phyloP scores from a whole-genome alignment of 2,797 vertebrate genomes.

The Hypotaenidia philippensis region DNA sequence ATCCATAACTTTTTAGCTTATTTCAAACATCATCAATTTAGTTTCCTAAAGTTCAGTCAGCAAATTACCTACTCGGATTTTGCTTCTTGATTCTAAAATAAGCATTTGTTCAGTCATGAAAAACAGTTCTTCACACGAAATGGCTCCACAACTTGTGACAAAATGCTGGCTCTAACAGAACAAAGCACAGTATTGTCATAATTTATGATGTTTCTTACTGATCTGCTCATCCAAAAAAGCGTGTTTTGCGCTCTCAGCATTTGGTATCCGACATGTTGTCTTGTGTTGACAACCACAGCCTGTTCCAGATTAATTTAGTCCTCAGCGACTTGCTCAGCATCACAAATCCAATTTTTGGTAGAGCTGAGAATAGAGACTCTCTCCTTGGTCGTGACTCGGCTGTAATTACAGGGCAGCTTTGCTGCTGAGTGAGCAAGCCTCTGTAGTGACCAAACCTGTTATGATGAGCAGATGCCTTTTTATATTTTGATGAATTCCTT shows the following conservation, averaged over 20 bases:
- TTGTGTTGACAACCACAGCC: background rate
- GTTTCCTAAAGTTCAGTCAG: background rate
- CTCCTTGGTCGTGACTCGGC: background rate
- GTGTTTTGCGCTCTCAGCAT: background rate
- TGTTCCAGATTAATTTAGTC: slow-evolving; percentile 28
- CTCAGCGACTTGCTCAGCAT: background rate
- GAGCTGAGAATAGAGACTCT: background rate
- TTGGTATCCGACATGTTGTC: background rate
- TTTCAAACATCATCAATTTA: background rate
- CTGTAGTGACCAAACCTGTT: background rate
- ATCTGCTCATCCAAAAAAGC: background rate
- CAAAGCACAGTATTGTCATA: background rate
- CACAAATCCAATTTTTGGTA: background rate
- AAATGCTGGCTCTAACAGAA: background rate
- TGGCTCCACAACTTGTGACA: background rate
- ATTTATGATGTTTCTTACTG: slow-evolving; percentile 20
- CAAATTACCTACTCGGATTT: slow-evolving; percentile 5
- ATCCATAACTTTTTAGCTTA: background rate
- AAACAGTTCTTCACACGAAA: background rate
- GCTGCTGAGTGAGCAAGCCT: background rate
- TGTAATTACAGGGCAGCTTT: background rate
- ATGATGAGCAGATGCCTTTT: background rate
- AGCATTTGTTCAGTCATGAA: background rate
- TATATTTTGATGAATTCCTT: background rate
- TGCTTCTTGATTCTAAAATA: background rate